These are phyloP conservation scores for Clunio marinus DNA, from an alignment of 2,888 invertebrate species.

Conservation along the genomic window DNA sequence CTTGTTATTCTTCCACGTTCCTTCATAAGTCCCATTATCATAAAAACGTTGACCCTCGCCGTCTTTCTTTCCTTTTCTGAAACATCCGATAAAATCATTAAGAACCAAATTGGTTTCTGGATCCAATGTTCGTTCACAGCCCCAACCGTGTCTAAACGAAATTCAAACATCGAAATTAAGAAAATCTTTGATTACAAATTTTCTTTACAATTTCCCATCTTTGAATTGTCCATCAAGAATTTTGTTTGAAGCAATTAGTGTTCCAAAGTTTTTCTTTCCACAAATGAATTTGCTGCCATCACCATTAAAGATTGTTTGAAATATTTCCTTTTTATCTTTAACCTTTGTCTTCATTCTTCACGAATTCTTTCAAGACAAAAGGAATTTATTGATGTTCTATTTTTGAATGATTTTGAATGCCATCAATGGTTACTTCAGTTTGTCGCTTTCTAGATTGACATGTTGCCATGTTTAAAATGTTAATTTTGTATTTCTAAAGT, in stretches of 20 bases:
- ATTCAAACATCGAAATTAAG: not conserved
- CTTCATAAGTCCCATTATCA: conserved; percentile 47
- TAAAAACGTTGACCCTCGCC: conserved; percentile 50
- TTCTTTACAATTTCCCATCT: not conserved
- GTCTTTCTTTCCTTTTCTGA: conserved; percentile 44
- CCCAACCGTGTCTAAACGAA: not conserved
- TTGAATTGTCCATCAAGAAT: not conserved
- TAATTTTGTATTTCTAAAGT: too few species aligned
- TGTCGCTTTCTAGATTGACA: too few species aligned
- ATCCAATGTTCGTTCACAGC: not conserved
- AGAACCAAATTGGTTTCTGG: not conserved
- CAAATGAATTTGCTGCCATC: not conserved
- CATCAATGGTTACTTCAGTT: too few species aligned
- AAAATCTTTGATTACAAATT: not conserved
- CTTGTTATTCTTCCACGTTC: conserved; percentile 46
- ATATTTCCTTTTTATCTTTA: not conserved
- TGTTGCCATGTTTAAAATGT: too few species aligned
- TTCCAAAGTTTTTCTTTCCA: not conserved
- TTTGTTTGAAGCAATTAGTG: not conserved
- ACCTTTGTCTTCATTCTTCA: too few species aligned
- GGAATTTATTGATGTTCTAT: too few species aligned
- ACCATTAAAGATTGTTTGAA: not conserved
- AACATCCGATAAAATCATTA: conserved; percentile 7
- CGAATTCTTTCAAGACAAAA: too few species aligned
- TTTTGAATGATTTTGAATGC: too few species aligned